Evolutionary conservation across 2,797 vertebrate genomes (phyloP), one percentile per base, ranked within the genome.

Genomic region (Neomorphus geoffroyi): DNA sequence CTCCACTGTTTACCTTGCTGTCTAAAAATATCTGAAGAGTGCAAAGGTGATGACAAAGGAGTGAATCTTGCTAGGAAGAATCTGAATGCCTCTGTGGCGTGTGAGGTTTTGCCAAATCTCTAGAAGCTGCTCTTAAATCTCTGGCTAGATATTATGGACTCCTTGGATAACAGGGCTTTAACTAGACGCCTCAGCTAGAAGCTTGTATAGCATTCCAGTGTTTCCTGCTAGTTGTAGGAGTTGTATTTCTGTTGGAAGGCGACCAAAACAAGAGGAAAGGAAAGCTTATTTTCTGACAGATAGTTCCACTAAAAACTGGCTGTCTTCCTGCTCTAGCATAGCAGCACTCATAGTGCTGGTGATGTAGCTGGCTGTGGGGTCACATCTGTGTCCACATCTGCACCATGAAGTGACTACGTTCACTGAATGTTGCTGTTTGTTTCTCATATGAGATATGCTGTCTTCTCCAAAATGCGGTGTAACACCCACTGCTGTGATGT

Each of bases 191-290:
- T 95, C 58, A 28, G 84, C 80, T 86, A 80, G 80, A 81, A 93
- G 90, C 90, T 90, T 92, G 96, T 78, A 30, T 72, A 74, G 71
- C 37, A 7, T 83, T 94, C 61, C 77, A 88, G 62, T 8, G 48
- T 82, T 95, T 95, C 92, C 93, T 90, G 95, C 86, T 65, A 70
- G 92, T 80, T 88, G 90, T 64, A 93, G 78, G 73, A 95, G 90
- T 60, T 90, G 56, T 95, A 27, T 94, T 96, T 86, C 86, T 96
- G 39, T 92, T 96, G 95, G 95, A 95, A 92, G 64, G 18, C 0
- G 1, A 77, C 92, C 95, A 94, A 48, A 56, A 86, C 0, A 1
- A 93, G 77, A 80, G 83, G 88, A 84, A 94, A 37, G 65, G 53
- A 83, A 96, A 43, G 92, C 88, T 94, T 94, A 86, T 94, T 88